Percentiles rank a stretch among this genome's conserved stretches.
Evolutionary conservation across 2,888 invertebrate species (phyloP).

Genomic region (Zaprionus bogoriensis): DNA sequence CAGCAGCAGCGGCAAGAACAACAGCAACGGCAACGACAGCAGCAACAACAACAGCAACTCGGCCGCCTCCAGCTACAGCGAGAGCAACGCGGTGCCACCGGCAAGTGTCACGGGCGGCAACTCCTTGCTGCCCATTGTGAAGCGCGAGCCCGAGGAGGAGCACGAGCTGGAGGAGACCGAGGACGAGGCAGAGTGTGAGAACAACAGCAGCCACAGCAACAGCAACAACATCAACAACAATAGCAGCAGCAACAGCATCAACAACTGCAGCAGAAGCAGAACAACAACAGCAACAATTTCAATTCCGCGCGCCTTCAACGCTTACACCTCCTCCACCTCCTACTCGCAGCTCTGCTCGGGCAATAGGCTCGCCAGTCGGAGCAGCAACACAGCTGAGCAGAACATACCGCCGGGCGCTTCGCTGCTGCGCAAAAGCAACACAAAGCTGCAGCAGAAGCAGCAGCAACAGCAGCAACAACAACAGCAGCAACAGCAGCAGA

Average conservation of each 20-base stretch:
- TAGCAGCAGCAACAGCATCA: background rate
- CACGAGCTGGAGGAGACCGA: background rate
- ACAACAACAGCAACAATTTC: constrained; percentile 55
- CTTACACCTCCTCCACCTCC: no score
- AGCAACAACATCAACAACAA: constrained; percentile 25
- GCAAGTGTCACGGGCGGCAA: constrained; percentile 61
- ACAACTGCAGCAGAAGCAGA: constrained; percentile 37
- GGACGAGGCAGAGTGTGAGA: background rate
- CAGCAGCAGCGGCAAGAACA: background rate
- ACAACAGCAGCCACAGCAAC: constrained; percentile 27
- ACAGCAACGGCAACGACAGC: background rate
- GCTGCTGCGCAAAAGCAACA: constrained; percentile 77
- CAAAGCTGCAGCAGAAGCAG: constrained; percentile 48
- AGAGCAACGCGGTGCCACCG: constrained; percentile 65
- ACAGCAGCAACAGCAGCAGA: constrained; percentile 8
- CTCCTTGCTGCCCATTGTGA: constrained; percentile 20
- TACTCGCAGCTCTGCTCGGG: no score
- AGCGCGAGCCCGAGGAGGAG: constrained; percentile 20
- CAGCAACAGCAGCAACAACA: constrained; percentile 42
- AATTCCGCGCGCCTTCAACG: constrained; percentile 6
- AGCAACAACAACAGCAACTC: background rate
- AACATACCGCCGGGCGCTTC: constrained; percentile 82
- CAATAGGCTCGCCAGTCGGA: background rate
- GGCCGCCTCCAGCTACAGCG: constrained; percentile 70
- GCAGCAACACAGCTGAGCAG: constrained; percentile 51